Evolutionary conservation across 2,113 vertebrate genomes (phyloP).

Genomic region (Puntigrus tetrazona): DNA sequence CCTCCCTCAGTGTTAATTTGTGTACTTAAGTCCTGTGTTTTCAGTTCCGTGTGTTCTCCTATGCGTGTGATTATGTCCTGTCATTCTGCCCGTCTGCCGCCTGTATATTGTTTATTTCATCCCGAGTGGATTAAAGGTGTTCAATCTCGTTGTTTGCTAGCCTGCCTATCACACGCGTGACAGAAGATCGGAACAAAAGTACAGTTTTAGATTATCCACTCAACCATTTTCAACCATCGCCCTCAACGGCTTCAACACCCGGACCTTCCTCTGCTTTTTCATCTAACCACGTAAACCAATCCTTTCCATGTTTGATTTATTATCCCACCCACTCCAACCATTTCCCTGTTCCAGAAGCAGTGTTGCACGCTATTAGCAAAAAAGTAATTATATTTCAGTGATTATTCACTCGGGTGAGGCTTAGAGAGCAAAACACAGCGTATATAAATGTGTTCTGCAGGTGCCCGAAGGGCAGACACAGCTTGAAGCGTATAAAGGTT

Average conservation of each 20-base stretch:
- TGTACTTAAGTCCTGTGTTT: no score
- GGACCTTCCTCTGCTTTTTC: background rate
- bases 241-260: slow-evolving; percentile 1
- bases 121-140: no score
- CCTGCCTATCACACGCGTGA: no score
- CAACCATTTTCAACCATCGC: slow-evolving; percentile 17
- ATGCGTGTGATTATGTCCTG: no score
- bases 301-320: slow-evolving; percentile 7
- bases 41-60: no score
- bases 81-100: no score
- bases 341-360: background rate
- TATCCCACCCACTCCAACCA: slow-evolving; percentile 9
- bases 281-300: slow-evolving; percentile 11
- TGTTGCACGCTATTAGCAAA: slow-evolving; percentile 20
- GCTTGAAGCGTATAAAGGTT: slow-evolving; percentile 21
- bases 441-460: background rate
- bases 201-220: no score
- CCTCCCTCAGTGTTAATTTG: no score
- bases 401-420: slow-evolving; percentile 2
- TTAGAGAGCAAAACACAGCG: slow-evolving; percentile 21
- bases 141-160: no score
- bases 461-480: slow-evolving; percentile 17
- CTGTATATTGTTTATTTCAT: no score
- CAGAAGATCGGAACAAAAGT: no score
- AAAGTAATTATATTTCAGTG: slow-evolving; percentile 32